Evolutionary conservation across 1,140 invertebrate genomes (phyloP), one percentile per base, ranked within the genome.

Genomic region (Eumeta japonica): DNA sequence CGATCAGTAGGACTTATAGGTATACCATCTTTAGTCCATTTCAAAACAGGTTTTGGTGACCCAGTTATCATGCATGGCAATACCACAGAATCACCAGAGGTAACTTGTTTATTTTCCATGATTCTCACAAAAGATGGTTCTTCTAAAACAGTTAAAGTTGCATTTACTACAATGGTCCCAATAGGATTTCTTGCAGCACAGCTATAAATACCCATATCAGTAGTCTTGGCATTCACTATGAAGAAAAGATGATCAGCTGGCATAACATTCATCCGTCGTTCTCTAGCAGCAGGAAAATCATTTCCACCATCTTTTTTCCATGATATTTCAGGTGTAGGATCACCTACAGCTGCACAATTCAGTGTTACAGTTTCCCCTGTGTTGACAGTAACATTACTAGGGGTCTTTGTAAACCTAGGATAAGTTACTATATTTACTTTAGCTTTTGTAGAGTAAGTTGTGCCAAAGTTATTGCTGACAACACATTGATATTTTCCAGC

Each of bases 261-360:
- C 81, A 93, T 92, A 19, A 96, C 90, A 62, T 92, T 88, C 84
- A 98, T 89, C 14, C 95, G 77, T 28, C 94, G 82, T 64, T 97
- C 94, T 39, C 88, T 80, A 10, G 94, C 94, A 5, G 95, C 94
- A 7, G 94, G 94, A 66, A 98, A 97, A 65, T 95, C 89, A 62
- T 90, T 89, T 1, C 88, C 90, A n/a, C 89, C 90, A 76, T 96
- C 93, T 71, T 97, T 97, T 53, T 92, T 87, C 85, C 94, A 92
- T 0, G 89, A 85, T 45, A 96, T 92, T 66, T 92, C 84, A 18
- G 94, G 94, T 15, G 79, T 70, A 0, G 94, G 94, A 49, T 90
- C 86, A 1, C 94, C 95, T 39, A 81, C 81, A 9, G 94, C 94
- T 1, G 90, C 88, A 80, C 95, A 98, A 49, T 93, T 90, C 3